These are phyloP conservation scores for Tachyglossus aculeatus DNA, from an alignment of 2,797 vertebrate species.

Conservation along the genomic window DNA sequence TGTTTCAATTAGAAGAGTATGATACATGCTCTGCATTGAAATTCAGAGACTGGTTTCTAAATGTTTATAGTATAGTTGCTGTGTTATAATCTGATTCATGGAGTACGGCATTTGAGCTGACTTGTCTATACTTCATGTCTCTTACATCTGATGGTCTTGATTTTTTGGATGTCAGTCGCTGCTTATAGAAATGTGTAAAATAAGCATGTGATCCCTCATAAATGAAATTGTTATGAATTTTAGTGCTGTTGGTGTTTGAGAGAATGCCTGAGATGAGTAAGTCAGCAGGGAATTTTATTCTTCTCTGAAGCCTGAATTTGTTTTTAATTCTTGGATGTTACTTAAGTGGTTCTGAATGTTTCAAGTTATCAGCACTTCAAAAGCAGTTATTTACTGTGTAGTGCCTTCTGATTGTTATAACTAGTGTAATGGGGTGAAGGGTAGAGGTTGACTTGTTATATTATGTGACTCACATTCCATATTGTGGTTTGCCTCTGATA, in stretches of 20 bases:
- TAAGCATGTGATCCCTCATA: background rate
- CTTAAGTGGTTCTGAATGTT: background rate
- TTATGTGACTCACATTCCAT: conserved; percentile 54
- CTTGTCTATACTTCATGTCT: background rate
- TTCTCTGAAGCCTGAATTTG: background rate
- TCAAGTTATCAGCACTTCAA: conserved; percentile 18
- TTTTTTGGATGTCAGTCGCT: background rate
- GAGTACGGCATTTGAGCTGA: background rate
- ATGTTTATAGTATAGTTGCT: background rate
- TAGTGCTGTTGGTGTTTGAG: conserved; percentile 7
- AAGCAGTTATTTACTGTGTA: conserved; percentile 45
- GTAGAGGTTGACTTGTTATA: conserved; percentile 30
- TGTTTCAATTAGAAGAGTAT: too few relatives aligned
- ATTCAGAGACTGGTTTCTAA: background rate
- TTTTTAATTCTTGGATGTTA: conserved; percentile 19
- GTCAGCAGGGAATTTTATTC: too few relatives aligned
- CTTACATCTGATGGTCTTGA: background rate
- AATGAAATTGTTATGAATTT: conserved; percentile 10
- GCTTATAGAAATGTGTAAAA: background rate
- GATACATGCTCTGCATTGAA: background rate
- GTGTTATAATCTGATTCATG: background rate
- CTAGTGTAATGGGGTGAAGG: conserved; percentile 7
- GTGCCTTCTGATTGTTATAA: conserved; percentile 45
- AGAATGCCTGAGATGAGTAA: too few relatives aligned
- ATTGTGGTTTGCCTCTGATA: conserved; percentile 54